Evolutionary conservation across 2,797 vertebrate species (phyloP).

Genomic region (Thamnophis elegans): DNA sequence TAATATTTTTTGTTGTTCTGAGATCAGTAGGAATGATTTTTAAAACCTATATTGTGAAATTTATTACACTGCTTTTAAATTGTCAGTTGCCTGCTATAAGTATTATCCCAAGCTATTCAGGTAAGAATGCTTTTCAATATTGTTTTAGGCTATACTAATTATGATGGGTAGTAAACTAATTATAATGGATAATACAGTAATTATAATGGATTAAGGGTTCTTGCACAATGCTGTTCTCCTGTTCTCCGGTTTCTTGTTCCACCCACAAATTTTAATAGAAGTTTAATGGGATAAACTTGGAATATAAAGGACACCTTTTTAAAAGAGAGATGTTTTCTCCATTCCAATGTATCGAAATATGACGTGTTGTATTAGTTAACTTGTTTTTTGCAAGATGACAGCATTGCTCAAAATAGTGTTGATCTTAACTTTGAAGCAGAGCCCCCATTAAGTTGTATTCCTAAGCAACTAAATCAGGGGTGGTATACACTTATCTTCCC

Average conservation of each 20-base stretch:
- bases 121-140: background rate
- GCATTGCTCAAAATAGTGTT: slow-evolving; percentile 18
- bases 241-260: background rate
- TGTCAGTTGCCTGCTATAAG: background rate
- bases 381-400: background rate
- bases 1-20: background rate
- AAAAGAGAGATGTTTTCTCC: background rate
- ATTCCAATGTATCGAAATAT: slow-evolving; percentile 14
- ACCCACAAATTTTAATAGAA: no score
- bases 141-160: background rate
- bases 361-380: background rate
- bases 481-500: no score
- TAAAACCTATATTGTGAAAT: background rate
- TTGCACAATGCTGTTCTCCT: no score
- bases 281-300: background rate
- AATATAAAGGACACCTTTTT: background rate
- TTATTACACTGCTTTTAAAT: background rate
- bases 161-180: background rate
- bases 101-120: background rate
- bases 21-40: background rate
- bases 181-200: background rate
- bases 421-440: background rate
- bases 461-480: background rate
- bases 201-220: background rate
- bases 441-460: slow-evolving; percentile 13